Base-by-base conservation (phyloP, 2,113 vertebrate species). In the Anoplopoma fimbria region DNA sequence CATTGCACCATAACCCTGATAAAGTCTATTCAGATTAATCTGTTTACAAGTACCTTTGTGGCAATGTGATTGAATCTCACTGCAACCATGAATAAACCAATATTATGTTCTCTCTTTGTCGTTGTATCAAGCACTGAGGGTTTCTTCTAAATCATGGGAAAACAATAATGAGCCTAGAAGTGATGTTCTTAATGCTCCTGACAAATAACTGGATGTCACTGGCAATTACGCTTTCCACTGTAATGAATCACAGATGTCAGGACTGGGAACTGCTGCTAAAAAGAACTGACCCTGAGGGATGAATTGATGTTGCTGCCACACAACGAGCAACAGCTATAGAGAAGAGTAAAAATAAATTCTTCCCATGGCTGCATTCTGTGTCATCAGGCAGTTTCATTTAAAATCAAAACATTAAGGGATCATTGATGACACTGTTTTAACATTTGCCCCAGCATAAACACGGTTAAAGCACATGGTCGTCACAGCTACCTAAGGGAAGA, bases 261-360 rank as follows among this genome's bases (percentile, higher is more conserved):
- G 55, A 17, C 29, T 0, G 1, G 13, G 3, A 60, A 47, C 42
- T 34, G 19, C 13, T 70, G 58, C 47, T 81, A 71, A 47, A 81
- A 69, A 69, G 62, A 75, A 2, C 33, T 74, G 78, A 81, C 13
- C 82, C 75, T 58, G 38, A 79, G 70, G 86, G 77, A 82, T 71
- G 7, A 77, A 68, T 67, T 4, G 15, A 75, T 64, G 63, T 69
- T 2, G 53, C 42, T 29, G 21, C 45, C 69, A 42, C 9, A 64
- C 49, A 76, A 33, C 4, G 1, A 33, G 23, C 51, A 42, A 73
- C 49, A 72, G 19, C n/a, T 33, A n/a, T 34, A 47, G 9, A 60
- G 33, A 45, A 29, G 0, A 40, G 12, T 6, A 42, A 23, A 14
- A 61, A 40, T 45, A 61, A 25, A 53, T 49, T 1, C 47, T 47